Evolutionary conservation across 2,888 invertebrate species (phyloP), one percentile per base, ranked within the genome.

Genomic region (Helleia helle): DNA sequence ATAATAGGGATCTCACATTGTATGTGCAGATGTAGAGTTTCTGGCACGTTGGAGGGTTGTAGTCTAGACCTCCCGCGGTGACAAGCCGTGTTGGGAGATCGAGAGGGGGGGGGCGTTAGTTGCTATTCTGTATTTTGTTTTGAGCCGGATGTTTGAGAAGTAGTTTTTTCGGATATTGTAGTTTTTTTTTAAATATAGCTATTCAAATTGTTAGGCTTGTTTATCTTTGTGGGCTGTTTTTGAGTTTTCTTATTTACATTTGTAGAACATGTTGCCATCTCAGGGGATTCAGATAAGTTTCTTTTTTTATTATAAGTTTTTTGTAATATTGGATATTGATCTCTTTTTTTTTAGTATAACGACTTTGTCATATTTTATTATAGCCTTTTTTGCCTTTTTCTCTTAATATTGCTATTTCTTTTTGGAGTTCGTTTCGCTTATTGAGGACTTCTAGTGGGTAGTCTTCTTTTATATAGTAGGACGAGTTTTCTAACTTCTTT

Each of bases 351-450:
- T 40, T 7, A 43, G 24, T 13, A 38, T 25, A 9, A 48, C 28
- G 4, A 46, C 12, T 38, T 48, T 46, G 22, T 46, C 44, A 15
- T 49, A 50, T 34, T 43, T 48, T 24, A 48, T 30, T 9, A 46
- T 6, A 2, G 43, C 46, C n/a, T 14, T 14, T 40, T 25, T 25
- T 31, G 6, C 46, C 48, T 28, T 31, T n/a, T 38, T 50, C 34
- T 41, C 24, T 42, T 34, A 9, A 27, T 26, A 14, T 46, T 9
- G 37, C n/a, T 7, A 43, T n/a, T 38, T 50, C 38, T 6, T 1
- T 9, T 46, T 48, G 47, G 2, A 48, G 41, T 28, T 50, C 43
- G 27, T 44, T 49, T 2, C 47, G 42, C 26, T 51, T 49, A 11
- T 39, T 40, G 5, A 49, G 22, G 1, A 51, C 24, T 3, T 48